Conservation (phyloP, 2,888 invertebrate species). For the Drosophila rubida region DNA sequence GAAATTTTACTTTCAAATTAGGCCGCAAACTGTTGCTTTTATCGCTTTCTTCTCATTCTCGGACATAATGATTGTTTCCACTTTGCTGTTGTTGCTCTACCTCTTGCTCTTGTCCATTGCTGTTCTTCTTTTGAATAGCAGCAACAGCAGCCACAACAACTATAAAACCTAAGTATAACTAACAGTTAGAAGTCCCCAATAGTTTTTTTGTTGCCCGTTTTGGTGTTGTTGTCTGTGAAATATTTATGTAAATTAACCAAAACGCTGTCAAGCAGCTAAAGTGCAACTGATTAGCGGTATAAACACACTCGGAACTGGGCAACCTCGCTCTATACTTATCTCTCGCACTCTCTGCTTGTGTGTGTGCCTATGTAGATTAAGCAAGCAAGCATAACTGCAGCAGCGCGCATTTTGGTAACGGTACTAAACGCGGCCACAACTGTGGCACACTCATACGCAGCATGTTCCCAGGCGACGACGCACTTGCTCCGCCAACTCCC, state of each 20-base stretch:
- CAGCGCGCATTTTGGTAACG: constrained; percentile 62
- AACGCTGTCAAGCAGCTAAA: constrained; percentile 69
- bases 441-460: constrained; percentile 37
- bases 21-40: constrained; percentile 78
- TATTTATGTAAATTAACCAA: constrained; percentile 74
- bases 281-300: constrained; percentile 79
- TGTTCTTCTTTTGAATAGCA: constrained; percentile 67
- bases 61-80: constrained; percentile 65
- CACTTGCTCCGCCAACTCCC: constrained; percentile 51
- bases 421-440: constrained; percentile 50
- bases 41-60: constrained; percentile 76
- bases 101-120: constrained; percentile 51
- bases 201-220: constrained; percentile 30
- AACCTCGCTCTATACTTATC: constrained; percentile 10
- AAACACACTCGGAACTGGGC: constrained; percentile 37
- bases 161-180: constrained; percentile 50
- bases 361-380: constrained; percentile 50
- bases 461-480: constrained; percentile 62
- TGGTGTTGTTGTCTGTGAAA: constrained; percentile 64
- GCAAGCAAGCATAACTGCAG: constrained; percentile 62
- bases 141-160: constrained; percentile 18
- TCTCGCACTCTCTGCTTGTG: constrained; percentile 3
- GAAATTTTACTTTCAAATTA: constrained; percentile 80
- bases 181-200: constrained; percentile 78
- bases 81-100: constrained; percentile 46